Evolutionary conservation across 2,797 vertebrate species (phyloP).

Genomic region (Sciurus carolinensis): DNA sequence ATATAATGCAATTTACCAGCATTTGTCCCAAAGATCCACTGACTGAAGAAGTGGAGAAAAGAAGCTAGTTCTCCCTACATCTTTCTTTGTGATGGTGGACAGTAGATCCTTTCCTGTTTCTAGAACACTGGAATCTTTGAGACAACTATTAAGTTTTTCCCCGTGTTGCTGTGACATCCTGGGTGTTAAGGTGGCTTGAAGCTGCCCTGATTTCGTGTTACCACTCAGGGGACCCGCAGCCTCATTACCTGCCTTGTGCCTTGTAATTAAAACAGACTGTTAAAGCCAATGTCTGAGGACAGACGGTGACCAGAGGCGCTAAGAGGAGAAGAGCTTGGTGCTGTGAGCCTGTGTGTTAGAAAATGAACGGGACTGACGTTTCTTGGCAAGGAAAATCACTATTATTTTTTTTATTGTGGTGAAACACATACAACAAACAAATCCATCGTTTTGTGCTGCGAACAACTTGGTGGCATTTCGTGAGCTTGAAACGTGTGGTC

Average conservation of each 20-base stretch:
- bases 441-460: background rate
- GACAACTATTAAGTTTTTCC: background rate
- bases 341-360: background rate
- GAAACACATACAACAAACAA: background rate
- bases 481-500: background rate
- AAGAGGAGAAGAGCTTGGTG: background rate
- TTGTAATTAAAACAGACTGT: background rate
- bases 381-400: background rate
- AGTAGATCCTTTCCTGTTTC: no score
- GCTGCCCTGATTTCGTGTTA: background rate
- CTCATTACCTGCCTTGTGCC: background rate
- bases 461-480: background rate
- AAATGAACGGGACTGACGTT: background rate
- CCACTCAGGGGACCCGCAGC: background rate
- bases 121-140: no score
- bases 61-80: fast-evolving
- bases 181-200: background rate
- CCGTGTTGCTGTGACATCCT: background rate
- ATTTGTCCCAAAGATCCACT: background rate
- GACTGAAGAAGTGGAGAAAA: no score
- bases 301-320: background rate
- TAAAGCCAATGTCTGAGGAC: background rate
- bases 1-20: background rate
- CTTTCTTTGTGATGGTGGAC: background rate
- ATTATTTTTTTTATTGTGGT: background rate